Base-by-base conservation (phyloP, 1,140 invertebrate species). In the Macrobrachium nipponense region DNA sequence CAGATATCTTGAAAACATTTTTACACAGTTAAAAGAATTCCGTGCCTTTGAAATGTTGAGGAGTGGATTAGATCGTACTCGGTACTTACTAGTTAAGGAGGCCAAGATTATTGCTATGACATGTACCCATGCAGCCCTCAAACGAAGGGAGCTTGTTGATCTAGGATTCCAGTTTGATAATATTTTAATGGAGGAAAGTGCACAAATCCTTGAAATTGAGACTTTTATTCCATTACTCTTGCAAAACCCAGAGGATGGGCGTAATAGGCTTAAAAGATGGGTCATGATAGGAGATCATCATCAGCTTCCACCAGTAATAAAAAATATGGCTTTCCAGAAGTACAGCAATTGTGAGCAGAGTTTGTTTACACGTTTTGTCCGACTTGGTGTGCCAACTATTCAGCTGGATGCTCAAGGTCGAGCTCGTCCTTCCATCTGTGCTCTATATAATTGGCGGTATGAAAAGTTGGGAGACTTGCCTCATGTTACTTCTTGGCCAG, bases 241-340 rank as follows among this genome's bases (percentile, higher is more conserved):
- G 36, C 98, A 99, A 92, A 99, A 99, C 92, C 98, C 98, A 0
- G 94, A 99, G 90, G 97, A 99, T 90, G 98, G 98, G 4, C 95
- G 95, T 68, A 99, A 98, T 91, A 94, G 98, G 2, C 91, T 99
- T 58, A 99, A 99, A 92, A 94, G 99, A 17, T 99, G 99, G 98
- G 99, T 99, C 79, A 99, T 99, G 99, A 99, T 99, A 90, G 99
- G 98, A 10, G 98, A 99, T 93, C 99, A 99, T 91, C 97, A 99
- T 92, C 99, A 99, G 91, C 92, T 99, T 87, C 99, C 99, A 0
- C 99, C 99, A 0, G 98, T 99, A 14, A 99, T 99, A 61, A 99
- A 99, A 91, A 99, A 99, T 91, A 99, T 99, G 96, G 98, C 98
- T 18, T 99, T 99, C 91, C 98, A 99, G 92, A 99, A 99, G 91